Conservation (phyloP, 2,888 invertebrate species). For the Lasioglossum marginatum region DNA sequence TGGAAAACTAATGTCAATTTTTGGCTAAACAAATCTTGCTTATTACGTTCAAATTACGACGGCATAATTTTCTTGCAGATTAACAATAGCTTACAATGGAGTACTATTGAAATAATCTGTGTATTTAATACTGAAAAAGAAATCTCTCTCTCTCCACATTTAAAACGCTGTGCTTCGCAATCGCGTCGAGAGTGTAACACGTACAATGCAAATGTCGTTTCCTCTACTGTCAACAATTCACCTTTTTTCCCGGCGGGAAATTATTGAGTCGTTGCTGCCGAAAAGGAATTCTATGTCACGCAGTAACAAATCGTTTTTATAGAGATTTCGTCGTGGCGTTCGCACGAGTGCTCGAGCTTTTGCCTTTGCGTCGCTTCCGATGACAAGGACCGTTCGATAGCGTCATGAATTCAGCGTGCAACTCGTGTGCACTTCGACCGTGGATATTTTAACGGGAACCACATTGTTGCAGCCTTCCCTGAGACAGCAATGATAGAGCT, state of each 20-base stretch:
- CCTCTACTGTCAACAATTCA: neutral
- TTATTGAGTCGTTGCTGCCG: constrained; percentile 48
- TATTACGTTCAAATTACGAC: neutral
- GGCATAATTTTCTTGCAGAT: neutral
- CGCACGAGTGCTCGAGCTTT: constrained; percentile 14
- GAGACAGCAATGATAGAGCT: neutral
- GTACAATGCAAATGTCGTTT: constrained; percentile 27
- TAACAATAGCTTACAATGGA: neutral
- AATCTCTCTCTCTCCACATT: neutral
- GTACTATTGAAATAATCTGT: neutral
- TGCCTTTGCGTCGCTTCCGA: constrained; percentile 44
- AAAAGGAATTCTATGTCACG: constrained; percentile 23
- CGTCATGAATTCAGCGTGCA: constrained; percentile 55
- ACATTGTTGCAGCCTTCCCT: neutral
- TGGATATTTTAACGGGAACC: neutral
- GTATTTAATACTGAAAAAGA: neutral
- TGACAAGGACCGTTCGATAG: constrained; percentile 49
- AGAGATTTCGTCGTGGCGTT: constrained; percentile 47
- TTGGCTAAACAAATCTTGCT: too few relatives aligned
- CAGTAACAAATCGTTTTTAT: constrained; percentile 57
- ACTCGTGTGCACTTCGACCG: constrained; percentile 30
- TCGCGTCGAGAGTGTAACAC: constrained; percentile 13
- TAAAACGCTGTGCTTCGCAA: neutral
- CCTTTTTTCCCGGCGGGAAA: constrained; percentile 11
- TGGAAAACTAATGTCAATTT: neutral